A percentile compares a stretch with the other conserved stretches of the same genome.
phyloP scores from a whole-genome alignment of 2,888 invertebrate species.

The Leptopilina myrica region DNA sequence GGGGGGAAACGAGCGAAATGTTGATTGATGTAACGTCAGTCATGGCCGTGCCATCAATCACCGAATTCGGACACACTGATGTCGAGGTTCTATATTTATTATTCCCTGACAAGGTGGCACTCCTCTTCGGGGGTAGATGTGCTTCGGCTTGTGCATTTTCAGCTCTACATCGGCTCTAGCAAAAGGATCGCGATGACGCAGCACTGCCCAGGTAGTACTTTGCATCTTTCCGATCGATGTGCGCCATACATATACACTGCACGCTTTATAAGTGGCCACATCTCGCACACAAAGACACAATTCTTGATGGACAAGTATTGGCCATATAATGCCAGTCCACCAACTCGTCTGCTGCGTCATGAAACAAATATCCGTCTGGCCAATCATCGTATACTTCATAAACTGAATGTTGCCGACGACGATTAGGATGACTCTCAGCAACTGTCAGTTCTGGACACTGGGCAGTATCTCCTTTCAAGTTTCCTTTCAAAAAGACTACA shows the following conservation, averaged over 20 bases:
- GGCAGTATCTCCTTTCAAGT: background rate
- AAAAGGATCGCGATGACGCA: constrained; percentile 68
- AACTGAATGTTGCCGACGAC: constrained; percentile 40
- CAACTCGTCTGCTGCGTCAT: constrained; percentile 72
- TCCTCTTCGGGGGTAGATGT: constrained; percentile 11
- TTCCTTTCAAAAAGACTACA: background rate
- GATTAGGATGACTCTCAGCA: constrained; percentile 70
- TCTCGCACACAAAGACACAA: constrained; percentile 30
- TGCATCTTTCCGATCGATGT: constrained; percentile 6
- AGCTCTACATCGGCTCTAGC: constrained; percentile 58
- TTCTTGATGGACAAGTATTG: constrained; percentile 51
- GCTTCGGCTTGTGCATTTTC: constrained; percentile 23
- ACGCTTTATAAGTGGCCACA: background rate
- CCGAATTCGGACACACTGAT: constrained; percentile 52
- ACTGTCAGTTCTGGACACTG: constrained; percentile 70
- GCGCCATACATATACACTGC: background rate
- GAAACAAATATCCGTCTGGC: constrained; percentile 73
- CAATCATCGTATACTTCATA: constrained; percentile 48
- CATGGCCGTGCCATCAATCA: constrained; percentile 76
- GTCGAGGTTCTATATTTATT: constrained; percentile 55
- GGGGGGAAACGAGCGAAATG: constrained; percentile 59
- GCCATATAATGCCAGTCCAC: constrained; percentile 55
- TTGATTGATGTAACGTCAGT: constrained; percentile 76
- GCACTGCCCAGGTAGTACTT: constrained; percentile 55
- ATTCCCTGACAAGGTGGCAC: constrained; percentile 56